Base-by-base conservation (phyloP, 2,888 invertebrate genomes). In the Operophtera brumata region DNA sequence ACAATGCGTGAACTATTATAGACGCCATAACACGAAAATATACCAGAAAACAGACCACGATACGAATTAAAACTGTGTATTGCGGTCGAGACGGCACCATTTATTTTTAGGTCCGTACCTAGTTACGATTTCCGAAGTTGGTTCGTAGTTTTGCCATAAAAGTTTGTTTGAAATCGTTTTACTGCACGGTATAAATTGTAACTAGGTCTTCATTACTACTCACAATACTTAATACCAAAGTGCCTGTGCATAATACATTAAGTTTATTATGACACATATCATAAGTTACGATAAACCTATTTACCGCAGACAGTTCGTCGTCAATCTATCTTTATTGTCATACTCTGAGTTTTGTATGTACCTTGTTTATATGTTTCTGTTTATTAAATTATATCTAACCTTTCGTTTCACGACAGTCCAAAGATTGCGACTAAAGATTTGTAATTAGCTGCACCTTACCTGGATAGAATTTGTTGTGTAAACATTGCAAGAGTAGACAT, bases 301-400 rank as follows among this genome's bases (percentile, higher is more conserved):
- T 50, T 57, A 51, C 59, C 59, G 67, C 73, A 80, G 80, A 80
- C 82, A 76, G 75, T 71, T 63, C 66, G 80, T 71, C 78, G 75
- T 73, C 75, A 70, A 65, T 73, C 65, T 66, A 62, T 47, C 59
- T 51, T 53, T 62, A 52, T 61, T 59, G 47, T 39, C 48, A 36
- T 49, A 43, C 43, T 47, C 44, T 35, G 48, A 56, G 48, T 54
- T 60, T 61, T 51, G 59, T 42, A 34, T 30, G 49, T 57, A 51
- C 35, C 54, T 47, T 42, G 48, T 47, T 53, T 52, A 53, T 59
- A 59, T 57, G 40, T 54, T 59, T 59, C 26, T 58, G 14, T 47
- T 52, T 44, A 52, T 55, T 48, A 52, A 32, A 51, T 45, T 52
- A 51, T 54, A 46, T 50, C 39, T 45, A 47, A 61, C 62, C 56